These are phyloP conservation scores for Drosophila orena DNA, from an alignment of 1,140 invertebrate species.

Conservation along the genomic window DNA sequence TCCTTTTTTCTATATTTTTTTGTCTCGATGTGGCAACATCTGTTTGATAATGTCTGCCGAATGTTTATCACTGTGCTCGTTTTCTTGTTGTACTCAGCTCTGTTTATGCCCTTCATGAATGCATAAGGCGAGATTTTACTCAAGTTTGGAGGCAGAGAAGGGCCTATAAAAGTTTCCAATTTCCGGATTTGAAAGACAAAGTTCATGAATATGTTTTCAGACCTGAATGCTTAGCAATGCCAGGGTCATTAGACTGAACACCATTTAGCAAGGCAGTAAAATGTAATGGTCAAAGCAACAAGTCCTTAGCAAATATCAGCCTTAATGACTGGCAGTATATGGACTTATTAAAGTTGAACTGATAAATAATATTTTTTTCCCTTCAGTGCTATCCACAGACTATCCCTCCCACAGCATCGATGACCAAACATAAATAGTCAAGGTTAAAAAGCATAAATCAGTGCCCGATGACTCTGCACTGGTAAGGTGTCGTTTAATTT, in stretches of 20 bases:
- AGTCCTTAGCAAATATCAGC: no score
- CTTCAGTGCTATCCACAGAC: not conserved
- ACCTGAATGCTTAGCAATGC: conserved; percentile 1
- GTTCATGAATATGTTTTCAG: conserved; percentile 12
- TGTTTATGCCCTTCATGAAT: conserved; percentile 42
- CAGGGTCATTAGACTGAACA: no score
- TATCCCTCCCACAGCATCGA: not conserved
- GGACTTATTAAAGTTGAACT: no score
- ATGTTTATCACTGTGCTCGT: conserved; percentile 54
- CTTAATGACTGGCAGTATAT: no score
- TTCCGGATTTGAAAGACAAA: conserved; percentile 1
- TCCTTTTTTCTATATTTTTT: conserved; percentile 13
- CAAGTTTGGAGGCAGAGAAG: conserved; percentile 7
- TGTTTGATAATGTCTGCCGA: conserved; percentile 53
- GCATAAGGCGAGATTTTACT: conserved; percentile 33
- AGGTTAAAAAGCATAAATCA: conserved; percentile 46
- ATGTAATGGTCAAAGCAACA: no score
- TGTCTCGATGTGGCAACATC: conserved; percentile 32
- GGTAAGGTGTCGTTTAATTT: conserved; percentile 37
- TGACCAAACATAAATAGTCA: conserved; percentile 23
- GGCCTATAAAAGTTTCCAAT: conserved; percentile 21
- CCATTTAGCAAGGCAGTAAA: no score
- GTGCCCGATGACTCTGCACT: conserved; percentile 23
- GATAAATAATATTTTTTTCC: not conserved
- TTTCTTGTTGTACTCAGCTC: conserved; percentile 11